Evolutionary conservation across 2,113 vertebrate genomes (phyloP).

Genomic region (Excalfactoria chinensis): DNA sequence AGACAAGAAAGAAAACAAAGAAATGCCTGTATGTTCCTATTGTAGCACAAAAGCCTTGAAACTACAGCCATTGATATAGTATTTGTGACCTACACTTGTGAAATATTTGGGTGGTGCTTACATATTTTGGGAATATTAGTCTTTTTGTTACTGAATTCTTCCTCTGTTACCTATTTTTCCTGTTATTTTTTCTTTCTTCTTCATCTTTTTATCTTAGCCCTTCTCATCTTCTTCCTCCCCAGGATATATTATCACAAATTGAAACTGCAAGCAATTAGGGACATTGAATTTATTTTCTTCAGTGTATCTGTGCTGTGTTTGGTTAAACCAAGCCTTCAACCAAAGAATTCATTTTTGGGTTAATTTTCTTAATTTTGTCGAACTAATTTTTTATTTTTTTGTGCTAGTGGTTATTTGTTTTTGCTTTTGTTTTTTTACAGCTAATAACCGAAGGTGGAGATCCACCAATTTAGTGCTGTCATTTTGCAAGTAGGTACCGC

Average conservation of each 20-base stretch:
- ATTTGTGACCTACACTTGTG: background rate
- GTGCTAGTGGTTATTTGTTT: background rate
- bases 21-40: background rate
- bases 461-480: background rate
- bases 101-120: background rate
- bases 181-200: background rate
- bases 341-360: background rate
- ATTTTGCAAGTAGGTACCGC: background rate
- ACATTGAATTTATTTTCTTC: background rate
- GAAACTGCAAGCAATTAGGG: background rate
- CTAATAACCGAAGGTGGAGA: background rate
- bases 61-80: background rate
- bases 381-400: background rate
- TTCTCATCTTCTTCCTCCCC: accelerated
- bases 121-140: background rate
- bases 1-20: background rate
- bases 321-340: background rate
- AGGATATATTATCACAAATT: background rate
- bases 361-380: background rate
- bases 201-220: background rate
- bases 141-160: background rate
- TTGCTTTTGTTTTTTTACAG: background rate
- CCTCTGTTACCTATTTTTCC: background rate
- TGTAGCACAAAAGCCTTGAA: background rate
- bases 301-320: background rate